A percentile compares a stretch with the other conserved stretches of the same genome.
phyloP scores from a whole-genome alignment of 2,888 invertebrate genomes.

The Melangyna quadrimaculata region DNA sequence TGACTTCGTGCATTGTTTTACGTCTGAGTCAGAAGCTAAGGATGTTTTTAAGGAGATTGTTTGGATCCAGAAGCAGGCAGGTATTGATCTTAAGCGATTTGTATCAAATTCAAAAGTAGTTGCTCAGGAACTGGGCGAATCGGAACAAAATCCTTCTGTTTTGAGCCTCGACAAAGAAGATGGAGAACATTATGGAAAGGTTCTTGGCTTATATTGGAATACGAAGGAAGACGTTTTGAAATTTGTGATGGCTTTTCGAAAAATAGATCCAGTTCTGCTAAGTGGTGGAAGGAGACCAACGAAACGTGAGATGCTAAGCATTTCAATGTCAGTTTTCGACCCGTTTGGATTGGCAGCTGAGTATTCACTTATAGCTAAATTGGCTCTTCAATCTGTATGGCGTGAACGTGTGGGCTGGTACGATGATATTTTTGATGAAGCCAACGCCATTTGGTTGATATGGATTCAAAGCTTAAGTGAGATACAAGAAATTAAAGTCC shows the following conservation, averaged over 20 bases:
- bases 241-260: not conserved
- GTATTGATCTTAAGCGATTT: not conserved
- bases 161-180: not conserved
- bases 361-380: conserved; percentile 42
- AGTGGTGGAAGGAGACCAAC: not conserved
- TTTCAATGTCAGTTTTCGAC: not conserved
- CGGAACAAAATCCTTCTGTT: not conserved
- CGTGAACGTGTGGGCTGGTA: conserved; percentile 45
- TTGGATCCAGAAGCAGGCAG: not conserved
- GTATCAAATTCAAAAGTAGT: not conserved
- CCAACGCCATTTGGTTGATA: conserved; percentile 28
- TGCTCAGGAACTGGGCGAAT: not conserved
- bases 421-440: conserved; percentile 41
- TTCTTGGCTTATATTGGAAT: not conserved
- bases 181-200: not conserved
- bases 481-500: conserved; percentile 34
- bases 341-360: conserved; percentile 52
- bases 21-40: not conserved
- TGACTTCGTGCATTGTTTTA: not conserved
- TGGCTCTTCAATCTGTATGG: conserved; percentile 55
- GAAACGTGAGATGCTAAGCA: not conserved
- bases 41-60: not conserved
- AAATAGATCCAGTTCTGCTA: not conserved
- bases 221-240: not conserved
- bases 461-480: conserved; percentile 16